Conservation (phyloP, 2,888 invertebrate species). For the Macaria notata region DNA sequence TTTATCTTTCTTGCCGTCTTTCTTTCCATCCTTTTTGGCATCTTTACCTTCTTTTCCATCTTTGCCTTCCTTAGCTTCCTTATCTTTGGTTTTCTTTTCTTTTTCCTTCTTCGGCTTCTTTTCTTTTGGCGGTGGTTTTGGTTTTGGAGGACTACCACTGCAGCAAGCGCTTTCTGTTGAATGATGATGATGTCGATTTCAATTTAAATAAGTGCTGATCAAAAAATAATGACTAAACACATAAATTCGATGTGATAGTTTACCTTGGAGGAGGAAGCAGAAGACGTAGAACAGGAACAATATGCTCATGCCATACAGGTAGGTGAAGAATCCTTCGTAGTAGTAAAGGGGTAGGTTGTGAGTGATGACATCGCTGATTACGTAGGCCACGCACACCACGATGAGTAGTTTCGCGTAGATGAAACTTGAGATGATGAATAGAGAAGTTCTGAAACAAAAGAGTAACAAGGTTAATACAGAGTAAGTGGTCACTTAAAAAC, state of each 20-base stretch:
- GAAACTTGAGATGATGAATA: constrained; percentile 97
- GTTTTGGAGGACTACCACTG: constrained; percentile 86
- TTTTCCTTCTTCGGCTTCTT: constrained; percentile 87
- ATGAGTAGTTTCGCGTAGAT: constrained; percentile 97
- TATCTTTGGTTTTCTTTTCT: constrained; percentile 84
- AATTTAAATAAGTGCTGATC: no score
- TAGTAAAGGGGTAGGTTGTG: constrained; percentile 95
- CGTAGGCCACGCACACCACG: constrained; percentile 96
- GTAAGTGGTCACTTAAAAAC: no score
- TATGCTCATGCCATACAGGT: constrained; percentile 96
- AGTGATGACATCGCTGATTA: constrained; percentile 96
- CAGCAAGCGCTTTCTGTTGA: constrained; percentile 90
- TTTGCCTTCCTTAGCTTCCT: constrained; percentile 79
- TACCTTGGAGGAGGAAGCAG: constrained; percentile 94
- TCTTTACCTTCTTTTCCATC: constrained; percentile 78
- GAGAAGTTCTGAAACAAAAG: constrained; percentile 90
- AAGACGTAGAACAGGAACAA: constrained; percentile 96
- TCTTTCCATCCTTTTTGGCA: constrained; percentile 80
- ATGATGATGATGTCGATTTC: not conserved
- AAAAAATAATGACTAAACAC: no score
- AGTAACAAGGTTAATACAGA: not conserved
- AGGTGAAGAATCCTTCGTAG: constrained; percentile 97
- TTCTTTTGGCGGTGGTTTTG: constrained; percentile 85
- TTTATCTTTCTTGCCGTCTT: constrained; percentile 81
- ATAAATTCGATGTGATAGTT: constrained; percentile 15